These are phyloP conservation scores for Clytia hemisphaerica DNA, from an alignment of 30 jellyfish, hydroid and myxozoan species.

Conservation along the genomic window DNA sequence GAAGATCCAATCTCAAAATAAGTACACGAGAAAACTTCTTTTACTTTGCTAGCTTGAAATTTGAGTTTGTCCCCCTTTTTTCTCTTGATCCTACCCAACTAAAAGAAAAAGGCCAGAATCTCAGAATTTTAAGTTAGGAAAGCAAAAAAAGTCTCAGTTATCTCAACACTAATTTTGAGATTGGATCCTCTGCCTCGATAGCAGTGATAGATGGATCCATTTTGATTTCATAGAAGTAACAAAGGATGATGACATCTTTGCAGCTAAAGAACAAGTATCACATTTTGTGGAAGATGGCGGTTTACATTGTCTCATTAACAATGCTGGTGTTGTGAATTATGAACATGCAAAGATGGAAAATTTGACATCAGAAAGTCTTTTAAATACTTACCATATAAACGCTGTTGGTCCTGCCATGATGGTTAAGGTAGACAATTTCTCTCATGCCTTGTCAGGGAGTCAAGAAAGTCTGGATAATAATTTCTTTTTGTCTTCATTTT, in stretches of 20 bases:
- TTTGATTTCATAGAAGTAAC: slow-evolving; percentile 64
- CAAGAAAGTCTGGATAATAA: no score
- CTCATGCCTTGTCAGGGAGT: no score
- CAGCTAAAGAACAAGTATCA: slow-evolving; percentile 43
- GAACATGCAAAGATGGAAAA: slow-evolving; percentile 18
- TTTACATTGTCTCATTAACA: slow-evolving; percentile 48
- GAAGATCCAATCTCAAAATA: no score
- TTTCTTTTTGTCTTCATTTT: no score
- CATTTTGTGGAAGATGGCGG: slow-evolving; percentile 45
- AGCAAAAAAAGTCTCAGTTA: background rate
- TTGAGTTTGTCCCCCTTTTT: no score
- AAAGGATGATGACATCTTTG: slow-evolving; percentile 29
- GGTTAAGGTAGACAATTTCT: slow-evolving; percentile 41
- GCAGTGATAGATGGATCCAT: background rate
- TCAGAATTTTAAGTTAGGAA: background rate
- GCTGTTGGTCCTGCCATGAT: slow-evolving; percentile 74
- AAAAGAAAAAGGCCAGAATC: background rate
- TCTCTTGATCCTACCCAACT: no score
- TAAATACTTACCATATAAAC: slow-evolving; percentile 37
- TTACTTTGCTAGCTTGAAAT: no score
- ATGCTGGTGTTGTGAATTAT: slow-evolving; percentile 56
- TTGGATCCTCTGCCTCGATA: background rate
- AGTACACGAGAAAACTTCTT: no score
- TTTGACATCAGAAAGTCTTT: slow-evolving; percentile 29
- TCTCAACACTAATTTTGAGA: background rate